A percentile compares a stretch with the other conserved stretches of the same genome.
Conservation (phyloP, 2,888 invertebrate species). For the Caenorhabditis becei region DNA sequence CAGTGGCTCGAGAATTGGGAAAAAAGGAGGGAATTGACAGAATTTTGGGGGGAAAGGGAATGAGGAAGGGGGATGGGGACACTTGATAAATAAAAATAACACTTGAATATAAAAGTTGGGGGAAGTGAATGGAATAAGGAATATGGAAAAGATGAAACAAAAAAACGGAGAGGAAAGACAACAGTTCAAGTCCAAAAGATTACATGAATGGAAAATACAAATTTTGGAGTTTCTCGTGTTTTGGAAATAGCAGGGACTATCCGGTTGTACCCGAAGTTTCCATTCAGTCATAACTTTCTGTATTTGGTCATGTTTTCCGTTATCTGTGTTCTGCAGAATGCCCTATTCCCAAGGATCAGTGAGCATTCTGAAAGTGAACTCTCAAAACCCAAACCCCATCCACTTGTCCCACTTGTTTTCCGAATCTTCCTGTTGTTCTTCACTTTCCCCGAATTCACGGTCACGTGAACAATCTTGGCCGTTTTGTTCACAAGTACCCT, state of each 20-base stretch:
- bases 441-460: conserved; percentile 7
- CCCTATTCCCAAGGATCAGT: too few relatives aligned
- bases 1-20: conserved; percentile 12
- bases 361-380: too few relatives aligned
- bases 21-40: neutral
- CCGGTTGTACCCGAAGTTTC: too few relatives aligned
- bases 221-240: neutral
- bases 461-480: neutral
- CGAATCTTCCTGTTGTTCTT: neutral
- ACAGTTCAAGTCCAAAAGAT: conserved; percentile 31
- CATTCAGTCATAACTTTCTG: too few relatives aligned
- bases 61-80: conserved; percentile 9
- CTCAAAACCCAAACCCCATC: neutral
- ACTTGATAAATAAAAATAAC: conserved; percentile 47
- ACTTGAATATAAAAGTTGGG: conserved; percentile 20
- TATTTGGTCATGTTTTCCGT: too few relatives aligned
- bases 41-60: neutral
- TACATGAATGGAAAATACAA: too few relatives aligned
- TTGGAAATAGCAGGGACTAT: too few relatives aligned
- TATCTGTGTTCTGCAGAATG: too few relatives aligned
- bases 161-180: conserved; percentile 11
- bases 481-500: neutral
- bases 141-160: neutral
- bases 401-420: neutral
- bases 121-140: conserved; percentile 15